Evolutionary conservation across 2,888 invertebrate genomes (phyloP).

Genomic region (Amiota minor): DNA sequence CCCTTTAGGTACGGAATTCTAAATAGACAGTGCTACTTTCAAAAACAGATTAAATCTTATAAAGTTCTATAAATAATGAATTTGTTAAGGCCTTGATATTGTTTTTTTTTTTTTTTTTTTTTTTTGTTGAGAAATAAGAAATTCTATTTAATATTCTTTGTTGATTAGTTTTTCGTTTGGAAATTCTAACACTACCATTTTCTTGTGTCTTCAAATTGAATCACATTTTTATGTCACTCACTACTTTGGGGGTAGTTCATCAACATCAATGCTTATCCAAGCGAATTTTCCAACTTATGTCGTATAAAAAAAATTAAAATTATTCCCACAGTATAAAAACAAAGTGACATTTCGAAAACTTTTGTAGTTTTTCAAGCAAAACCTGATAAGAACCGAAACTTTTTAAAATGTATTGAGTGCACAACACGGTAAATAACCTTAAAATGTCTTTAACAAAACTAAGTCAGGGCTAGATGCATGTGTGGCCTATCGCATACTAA

Average conservation of each 20-base stretch:
- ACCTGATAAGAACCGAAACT: conserved; percentile 12
- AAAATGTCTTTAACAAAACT: conserved; percentile 17
- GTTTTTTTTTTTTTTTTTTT: too few species aligned
- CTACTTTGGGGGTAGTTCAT: background rate
- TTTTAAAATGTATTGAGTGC: conserved; percentile 19
- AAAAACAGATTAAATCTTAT: too few species aligned
- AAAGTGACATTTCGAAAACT: conserved; percentile 2
- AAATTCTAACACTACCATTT: too few species aligned
- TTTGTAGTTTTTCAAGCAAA: conserved; percentile 13
- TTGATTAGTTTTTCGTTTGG: too few species aligned
- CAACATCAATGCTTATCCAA: conserved; percentile 12
- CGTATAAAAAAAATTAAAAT: background rate
- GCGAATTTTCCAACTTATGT: background rate
- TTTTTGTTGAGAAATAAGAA: too few species aligned
- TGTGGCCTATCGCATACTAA: conserved; percentile 3
- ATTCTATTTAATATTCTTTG: too few species aligned
- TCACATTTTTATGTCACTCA: too few species aligned
- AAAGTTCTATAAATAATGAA: too few species aligned
- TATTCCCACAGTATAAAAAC: conserved; percentile 19
- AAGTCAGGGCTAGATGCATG: conserved; percentile 15
- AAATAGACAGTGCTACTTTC: too few species aligned
- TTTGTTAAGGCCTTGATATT: too few species aligned
- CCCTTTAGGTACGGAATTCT: too few species aligned
- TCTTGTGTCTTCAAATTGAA: too few species aligned
- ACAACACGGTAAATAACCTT: conserved; percentile 26